phyloP scores from a whole-genome alignment of 1,140 invertebrate genomes.

The Archivesica marissinica region DNA sequence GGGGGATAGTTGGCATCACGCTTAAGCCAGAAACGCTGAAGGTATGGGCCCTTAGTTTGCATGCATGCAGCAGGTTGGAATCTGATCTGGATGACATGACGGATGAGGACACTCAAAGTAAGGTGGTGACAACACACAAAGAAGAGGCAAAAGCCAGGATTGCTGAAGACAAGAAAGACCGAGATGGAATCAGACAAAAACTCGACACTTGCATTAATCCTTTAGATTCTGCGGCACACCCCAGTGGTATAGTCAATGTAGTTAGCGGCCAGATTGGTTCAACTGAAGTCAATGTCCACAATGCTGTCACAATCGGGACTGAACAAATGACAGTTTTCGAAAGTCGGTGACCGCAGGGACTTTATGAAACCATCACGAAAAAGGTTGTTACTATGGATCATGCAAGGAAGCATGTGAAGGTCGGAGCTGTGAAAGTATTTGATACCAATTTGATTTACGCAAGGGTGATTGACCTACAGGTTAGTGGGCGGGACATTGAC shows the following conservation, averaged over 20 bases:
- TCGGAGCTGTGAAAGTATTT: neutral
- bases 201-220: conserved; percentile 15
- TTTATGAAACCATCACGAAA: neutral
- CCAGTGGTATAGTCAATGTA: conserved; percentile 2
- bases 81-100: neutral
- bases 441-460: neutral
- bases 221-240: neutral
- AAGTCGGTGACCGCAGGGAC: neutral
- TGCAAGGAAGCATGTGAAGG: neutral
- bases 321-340: neutral
- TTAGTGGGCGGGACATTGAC: neutral
- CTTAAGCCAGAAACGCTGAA: neutral
- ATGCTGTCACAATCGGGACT: neutral
- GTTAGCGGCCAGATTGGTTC: neutral
- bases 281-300: conserved; percentile 2
- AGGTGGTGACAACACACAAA: neutral
- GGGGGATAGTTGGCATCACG: conserved; percentile 57
- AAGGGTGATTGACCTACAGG: neutral
- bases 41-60: neutral
- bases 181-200: neutral
- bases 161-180: neutral
- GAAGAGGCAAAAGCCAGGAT: neutral
- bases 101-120: neutral
- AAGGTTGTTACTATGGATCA: conserved; percentile 2
- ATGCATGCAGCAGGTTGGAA: neutral